These are phyloP conservation scores for Samia ricini DNA, from an alignment of 1,140 invertebrate species.

Conservation along the genomic window DNA sequence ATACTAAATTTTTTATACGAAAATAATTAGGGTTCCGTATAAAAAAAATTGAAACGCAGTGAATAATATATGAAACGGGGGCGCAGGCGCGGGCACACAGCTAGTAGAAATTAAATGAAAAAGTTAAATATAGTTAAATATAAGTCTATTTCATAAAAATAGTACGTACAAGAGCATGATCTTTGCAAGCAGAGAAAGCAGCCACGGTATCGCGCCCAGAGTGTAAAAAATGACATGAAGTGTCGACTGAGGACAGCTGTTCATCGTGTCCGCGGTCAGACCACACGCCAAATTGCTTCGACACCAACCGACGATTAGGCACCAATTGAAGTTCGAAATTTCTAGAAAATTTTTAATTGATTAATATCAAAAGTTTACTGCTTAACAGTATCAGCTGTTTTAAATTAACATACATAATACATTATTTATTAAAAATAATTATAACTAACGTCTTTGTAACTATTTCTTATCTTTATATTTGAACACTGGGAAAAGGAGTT, in stretches of 20 bases:
- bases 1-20: too few species aligned
- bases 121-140: too few species aligned
- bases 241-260: constrained; percentile 46
- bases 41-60: too few species aligned
- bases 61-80: too few species aligned
- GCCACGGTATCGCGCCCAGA: constrained; percentile 57
- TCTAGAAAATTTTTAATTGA: constrained; percentile 53
- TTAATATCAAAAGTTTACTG: too few species aligned
- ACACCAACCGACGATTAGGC: constrained; percentile 67
- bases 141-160: neutral
- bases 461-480: too few species aligned
- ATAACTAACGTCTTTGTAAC: too few species aligned
- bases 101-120: too few species aligned
- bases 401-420: neutral
- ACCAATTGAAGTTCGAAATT: constrained; percentile 66
- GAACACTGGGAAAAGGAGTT: too few species aligned
- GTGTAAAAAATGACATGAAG: constrained; percentile 69
- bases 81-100: too few species aligned
- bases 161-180: constrained; percentile 62
- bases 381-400: constrained; percentile 4
- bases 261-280: constrained; percentile 53
- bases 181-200: constrained; percentile 70
- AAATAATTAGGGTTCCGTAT: too few species aligned
- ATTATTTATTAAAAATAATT: neutral
- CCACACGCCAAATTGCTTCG: constrained; percentile 67